Evolutionary conservation across 2,888 invertebrate genomes (phyloP), one percentile per base, ranked within the genome.

Genomic region (Sinopyrophorus schimmeli): DNA sequence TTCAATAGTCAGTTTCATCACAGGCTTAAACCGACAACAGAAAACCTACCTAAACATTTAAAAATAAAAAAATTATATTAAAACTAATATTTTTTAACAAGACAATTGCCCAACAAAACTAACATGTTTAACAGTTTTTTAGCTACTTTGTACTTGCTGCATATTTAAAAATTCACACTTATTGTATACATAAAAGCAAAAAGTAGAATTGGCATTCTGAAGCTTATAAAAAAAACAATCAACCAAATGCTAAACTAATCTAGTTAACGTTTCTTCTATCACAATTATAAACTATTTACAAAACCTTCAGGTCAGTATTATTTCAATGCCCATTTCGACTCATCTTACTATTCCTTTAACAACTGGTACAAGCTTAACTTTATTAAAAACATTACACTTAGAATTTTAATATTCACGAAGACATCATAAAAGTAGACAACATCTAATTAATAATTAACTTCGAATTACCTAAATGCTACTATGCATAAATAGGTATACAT

Each of bases 401-500:
- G 61, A 61, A 57, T 49, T 54, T 49, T 52, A 48, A 44, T 53
- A 50, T 47, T 34, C 43, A 56, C 38, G 46, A 53, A 55, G 53
- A 55, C 47, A 52, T 52, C 38, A 21, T 46, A 46, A 41, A 51
- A 53, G 47, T 47, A 47, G 50, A 52, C 48, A 55, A 61, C 57
- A 57, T 53, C 48, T 47, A 53, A 55, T 57, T 46, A 52, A 55
- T 54, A 55, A 52, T 41, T 37, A 31, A 53, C 52, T 48, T 47
- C 44, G 43, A 47, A 44, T 50, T 50, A 46, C 55, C 52, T 47
- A 55, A 51, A 49, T 52, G 40, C 49, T 50, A 55, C 51, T 46
- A 40, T 48, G 54, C 52, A 57, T 52, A 62, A 58, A 57, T 57
- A 60, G 59, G 55, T 64, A 63, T 60, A 62, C 61, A 57, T 62